These are phyloP conservation scores for Paedocypris micromegethes DNA, from an alignment of 2,797 vertebrate species.

Conservation along the genomic window DNA sequence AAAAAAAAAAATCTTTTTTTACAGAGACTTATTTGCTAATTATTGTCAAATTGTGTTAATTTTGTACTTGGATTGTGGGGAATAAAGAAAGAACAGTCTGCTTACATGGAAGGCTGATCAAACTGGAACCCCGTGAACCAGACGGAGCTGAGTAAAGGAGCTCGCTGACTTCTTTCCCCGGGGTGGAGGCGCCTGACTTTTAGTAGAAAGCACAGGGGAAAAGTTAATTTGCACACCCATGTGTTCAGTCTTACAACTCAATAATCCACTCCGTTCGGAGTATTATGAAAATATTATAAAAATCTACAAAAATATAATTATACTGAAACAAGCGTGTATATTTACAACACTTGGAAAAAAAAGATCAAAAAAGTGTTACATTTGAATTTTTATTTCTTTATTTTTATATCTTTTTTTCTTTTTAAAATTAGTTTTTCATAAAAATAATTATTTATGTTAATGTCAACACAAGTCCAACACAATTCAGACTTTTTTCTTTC, in stretches of 20 bases:
- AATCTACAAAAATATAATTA: neutral
- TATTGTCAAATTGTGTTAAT: no score
- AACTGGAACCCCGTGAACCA: constrained; percentile 53
- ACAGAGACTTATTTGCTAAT: no score
- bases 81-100: constrained; percentile 52
- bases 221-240: constrained; percentile 48
- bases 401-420: no score
- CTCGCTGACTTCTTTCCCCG: constrained; percentile 46
- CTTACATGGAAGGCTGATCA: constrained; percentile 54
- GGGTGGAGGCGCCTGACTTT: constrained; percentile 44
- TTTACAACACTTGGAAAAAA: no score
- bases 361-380: no score
- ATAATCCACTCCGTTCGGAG: constrained; percentile 26
- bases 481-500: neutral
- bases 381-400: no score
- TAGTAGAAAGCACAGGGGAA: constrained; percentile 44
- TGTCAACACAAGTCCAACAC: neutral
- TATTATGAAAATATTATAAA: constrained; percentile 1
- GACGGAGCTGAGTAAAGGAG: constrained; percentile 39
- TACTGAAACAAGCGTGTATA: neutral
- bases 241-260: constrained; percentile 39
- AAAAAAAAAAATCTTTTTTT: no score
- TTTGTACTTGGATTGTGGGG: neutral
- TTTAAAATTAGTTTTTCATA: no score
- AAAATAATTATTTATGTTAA: neutral